Evolutionary conservation across 1,140 invertebrate species (phyloP).

Genomic region (Euwallacea similis): DNA sequence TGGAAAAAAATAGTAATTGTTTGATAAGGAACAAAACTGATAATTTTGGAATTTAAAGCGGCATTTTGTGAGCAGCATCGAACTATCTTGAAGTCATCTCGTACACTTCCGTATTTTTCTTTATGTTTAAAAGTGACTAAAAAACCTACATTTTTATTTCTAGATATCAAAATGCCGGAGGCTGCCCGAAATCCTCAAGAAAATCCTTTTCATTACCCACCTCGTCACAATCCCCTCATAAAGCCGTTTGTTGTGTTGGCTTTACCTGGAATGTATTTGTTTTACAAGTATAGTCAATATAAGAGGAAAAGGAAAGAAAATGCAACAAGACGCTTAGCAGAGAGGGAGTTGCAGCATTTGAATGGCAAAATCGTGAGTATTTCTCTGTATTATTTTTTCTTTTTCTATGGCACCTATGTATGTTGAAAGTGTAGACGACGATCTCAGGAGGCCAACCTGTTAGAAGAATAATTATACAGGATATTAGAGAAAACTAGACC

Average conservation of each 20-base stretch:
- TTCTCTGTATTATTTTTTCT: neutral
- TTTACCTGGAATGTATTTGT: slow-evolving; percentile 83
- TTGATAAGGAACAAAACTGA: too few species aligned
- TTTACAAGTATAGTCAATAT: slow-evolving; percentile 88
- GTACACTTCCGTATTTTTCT: too few species aligned
- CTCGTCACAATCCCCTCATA: slow-evolving; percentile 64
- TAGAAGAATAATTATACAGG: too few species aligned
- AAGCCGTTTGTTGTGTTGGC: slow-evolving; percentile 79
- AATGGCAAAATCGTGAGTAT: slow-evolving; percentile 88
- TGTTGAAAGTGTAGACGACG: too few species aligned
- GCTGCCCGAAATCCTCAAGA: neutral
- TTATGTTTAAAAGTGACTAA: too few species aligned
- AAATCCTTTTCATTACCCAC: neutral
- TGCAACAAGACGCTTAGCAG: slow-evolving; percentile 75
- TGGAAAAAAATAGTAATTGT: too few species aligned
- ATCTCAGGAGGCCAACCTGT: too few species aligned
- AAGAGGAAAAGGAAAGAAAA: slow-evolving; percentile 80
- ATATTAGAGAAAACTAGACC: too few species aligned
- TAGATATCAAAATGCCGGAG: slow-evolving; percentile 26
- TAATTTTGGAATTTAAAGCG: too few species aligned
- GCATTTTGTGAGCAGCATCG: too few species aligned
- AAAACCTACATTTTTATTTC: too few species aligned
- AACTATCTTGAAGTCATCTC: too few species aligned
- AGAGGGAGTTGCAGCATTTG: slow-evolving; percentile 80
- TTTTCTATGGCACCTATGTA: neutral